Conservation (phyloP, 1,140 invertebrate genomes). For the Elymnias hypermnestra region DNA sequence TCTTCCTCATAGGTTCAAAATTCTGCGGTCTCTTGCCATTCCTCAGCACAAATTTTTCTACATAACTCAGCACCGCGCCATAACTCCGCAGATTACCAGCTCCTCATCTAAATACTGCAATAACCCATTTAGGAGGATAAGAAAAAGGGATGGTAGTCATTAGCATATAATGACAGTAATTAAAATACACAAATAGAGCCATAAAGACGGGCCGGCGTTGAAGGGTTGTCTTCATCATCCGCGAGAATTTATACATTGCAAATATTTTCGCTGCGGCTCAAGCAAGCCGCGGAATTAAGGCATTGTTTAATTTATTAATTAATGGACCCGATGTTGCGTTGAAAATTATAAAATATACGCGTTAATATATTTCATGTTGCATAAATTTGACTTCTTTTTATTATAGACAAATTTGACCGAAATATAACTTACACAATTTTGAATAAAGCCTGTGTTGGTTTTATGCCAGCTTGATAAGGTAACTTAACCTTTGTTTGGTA, state of each 20-base stretch:
- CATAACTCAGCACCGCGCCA: not conserved
- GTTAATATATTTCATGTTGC: no score
- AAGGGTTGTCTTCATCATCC: slow-evolving; percentile 75
- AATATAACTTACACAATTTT: not conserved
- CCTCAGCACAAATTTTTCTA: not conserved
- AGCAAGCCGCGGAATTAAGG: slow-evolving; percentile 56
- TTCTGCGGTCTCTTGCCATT: no score
- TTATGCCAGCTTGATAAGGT: no score
- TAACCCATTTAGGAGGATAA: slow-evolving; percentile 74
- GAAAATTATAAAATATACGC: slow-evolving; percentile 17
- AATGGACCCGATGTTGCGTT: slow-evolving; percentile 61
- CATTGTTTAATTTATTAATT: slow-evolving; percentile 75
- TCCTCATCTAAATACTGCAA: slow-evolving; percentile 46
- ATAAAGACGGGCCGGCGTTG: slow-evolving; percentile 71
- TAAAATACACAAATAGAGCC: slow-evolving; percentile 78
- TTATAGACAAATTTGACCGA: not conserved
- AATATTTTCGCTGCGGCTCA: slow-evolving; percentile 69
- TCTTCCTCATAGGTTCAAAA: no score
- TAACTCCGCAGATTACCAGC: not conserved
- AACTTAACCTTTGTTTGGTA: no score
- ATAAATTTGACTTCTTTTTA: no score
- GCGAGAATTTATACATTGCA: slow-evolving; percentile 72
- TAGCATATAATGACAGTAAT: slow-evolving; percentile 78
- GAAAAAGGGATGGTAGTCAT: slow-evolving; percentile 77
- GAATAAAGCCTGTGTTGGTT: no score